Evolutionary conservation across 2,888 invertebrate species (phyloP), one percentile per base, ranked within the genome.

Genomic region (Aricia artaxerxes): DNA sequence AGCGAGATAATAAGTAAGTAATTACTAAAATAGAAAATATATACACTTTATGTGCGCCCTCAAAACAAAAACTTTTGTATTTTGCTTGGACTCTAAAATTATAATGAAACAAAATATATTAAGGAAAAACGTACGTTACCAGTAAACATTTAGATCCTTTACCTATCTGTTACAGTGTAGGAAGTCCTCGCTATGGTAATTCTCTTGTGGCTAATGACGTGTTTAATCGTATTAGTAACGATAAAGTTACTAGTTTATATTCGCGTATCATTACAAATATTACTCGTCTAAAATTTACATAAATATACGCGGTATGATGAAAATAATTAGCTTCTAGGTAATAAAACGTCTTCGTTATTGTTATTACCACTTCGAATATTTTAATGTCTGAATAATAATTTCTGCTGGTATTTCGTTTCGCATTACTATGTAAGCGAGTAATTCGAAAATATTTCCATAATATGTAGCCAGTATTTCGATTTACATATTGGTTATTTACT

Each of bases 301-400:
- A 40, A 78, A 73, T 78, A 78, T 49, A 78, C 73, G 73, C 61
- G 16, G 49, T 24, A 53, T 57, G 31, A 49, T 24, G 76, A 76
- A 31, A 53, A 76, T 57, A 76, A 49, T 76, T 57, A 31, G 53
- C 35, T 35, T 76, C 35, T 35, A 78, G 69, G 6, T 49, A 53
- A 78, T 78, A 78, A 78, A 78, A 78, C 72, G 31, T 24, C 13
- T 78, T 72, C 35, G 76, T 53, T 76, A 76, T 76, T 76, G 53
- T 76, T 76, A 53, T 49, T 76, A 35, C 69, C 35, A 31, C 13
- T 35, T 35, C 3, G 13, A 69, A 69, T 35, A 69, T 69, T 69
- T 69, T 35, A 69, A 69, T 69, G 35, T 5, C 35, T 69, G 69
- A 69, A 69, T 69, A 69, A 13, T 69, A 69, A 69, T 69, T 69